These are phyloP conservation scores for Hesperophylax magnus DNA, from an alignment of 1,140 invertebrate genomes.

Conservation along the genomic window DNA sequence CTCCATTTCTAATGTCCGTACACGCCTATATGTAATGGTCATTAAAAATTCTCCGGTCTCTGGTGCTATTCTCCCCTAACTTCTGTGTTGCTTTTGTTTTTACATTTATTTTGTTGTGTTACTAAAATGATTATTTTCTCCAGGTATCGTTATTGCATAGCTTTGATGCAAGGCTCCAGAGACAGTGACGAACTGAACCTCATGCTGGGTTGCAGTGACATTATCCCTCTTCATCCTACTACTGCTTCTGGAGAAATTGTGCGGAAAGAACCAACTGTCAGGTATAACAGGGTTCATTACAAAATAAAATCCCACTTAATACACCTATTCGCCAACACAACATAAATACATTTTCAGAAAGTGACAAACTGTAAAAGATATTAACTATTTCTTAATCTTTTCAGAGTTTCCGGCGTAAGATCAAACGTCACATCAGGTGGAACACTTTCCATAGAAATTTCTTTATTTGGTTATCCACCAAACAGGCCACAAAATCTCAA, in stretches of 20 bases:
- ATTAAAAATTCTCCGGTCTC: too few species aligned
- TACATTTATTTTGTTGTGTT: too few species aligned
- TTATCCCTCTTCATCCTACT: constrained; percentile 62
- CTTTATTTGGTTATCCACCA: constrained; percentile 63
- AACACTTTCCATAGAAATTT: constrained; percentile 65
- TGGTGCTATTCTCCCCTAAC: too few species aligned
- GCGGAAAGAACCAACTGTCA: constrained; percentile 48
- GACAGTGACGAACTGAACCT: constrained; percentile 66
- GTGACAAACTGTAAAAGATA: too few species aligned
- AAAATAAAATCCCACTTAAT: neutral
- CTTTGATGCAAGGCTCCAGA: constrained; percentile 64
- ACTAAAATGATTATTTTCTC: neutral
- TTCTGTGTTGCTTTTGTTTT: too few species aligned
- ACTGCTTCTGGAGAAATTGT: constrained; percentile 15
- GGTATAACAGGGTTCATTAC: neutral
- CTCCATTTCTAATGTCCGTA: too few species aligned
- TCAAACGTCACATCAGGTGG: constrained; percentile 68
- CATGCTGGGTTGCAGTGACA: constrained; percentile 69
- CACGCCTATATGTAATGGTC: too few species aligned
- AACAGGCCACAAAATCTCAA: constrained; percentile 60
- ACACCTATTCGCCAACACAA: neutral
- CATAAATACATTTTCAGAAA: neutral
- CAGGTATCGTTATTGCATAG: constrained; percentile 68
- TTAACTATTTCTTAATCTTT: constrained; percentile 53
- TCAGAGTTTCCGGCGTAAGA: constrained; percentile 68